phyloP scores from a whole-genome alignment of 1,140 invertebrate genomes.

The Sarcophaga peregrina region DNA sequence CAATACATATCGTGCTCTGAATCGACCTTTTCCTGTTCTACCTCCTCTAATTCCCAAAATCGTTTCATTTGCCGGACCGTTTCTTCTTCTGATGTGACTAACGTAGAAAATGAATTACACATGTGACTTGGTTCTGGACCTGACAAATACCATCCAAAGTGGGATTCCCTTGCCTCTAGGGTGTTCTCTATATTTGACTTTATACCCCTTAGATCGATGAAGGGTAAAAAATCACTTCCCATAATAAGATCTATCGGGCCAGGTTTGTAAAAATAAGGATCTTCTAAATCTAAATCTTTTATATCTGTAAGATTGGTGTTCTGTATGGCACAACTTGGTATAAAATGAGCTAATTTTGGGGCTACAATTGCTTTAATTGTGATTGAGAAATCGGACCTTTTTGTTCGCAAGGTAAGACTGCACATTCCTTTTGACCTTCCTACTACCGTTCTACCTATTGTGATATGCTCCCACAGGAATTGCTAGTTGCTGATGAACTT shows the following conservation, averaged over 20 bases:
- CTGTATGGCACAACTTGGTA: background rate
- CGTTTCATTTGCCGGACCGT: background rate
- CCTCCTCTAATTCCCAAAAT: constrained; percentile 30
- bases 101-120: background rate
- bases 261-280: constrained; percentile 22
- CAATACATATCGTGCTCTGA: constrained; percentile 4
- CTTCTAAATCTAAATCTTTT: background rate
- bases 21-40: background rate
- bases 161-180: background rate
- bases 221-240: background rate
- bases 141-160: constrained; percentile 1
- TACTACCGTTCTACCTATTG: background rate
- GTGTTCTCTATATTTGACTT: background rate
- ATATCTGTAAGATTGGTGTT: background rate
- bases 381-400: background rate
- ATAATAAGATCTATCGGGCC: constrained; percentile 28
- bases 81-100: background rate
- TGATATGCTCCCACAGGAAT: background rate
- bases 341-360: background rate
- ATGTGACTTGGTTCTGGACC: background rate
- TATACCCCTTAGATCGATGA: background rate
- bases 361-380: background rate
- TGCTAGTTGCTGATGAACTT: background rate
- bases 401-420: background rate
- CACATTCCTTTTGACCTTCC: constrained; percentile 7